A percentile compares a stretch with the other conserved stretches of the same genome.
These are phyloP conservation scores for Hemicordylus capensis DNA, from an alignment of 2,113 vertebrate species.

Conservation along the genomic window DNA sequence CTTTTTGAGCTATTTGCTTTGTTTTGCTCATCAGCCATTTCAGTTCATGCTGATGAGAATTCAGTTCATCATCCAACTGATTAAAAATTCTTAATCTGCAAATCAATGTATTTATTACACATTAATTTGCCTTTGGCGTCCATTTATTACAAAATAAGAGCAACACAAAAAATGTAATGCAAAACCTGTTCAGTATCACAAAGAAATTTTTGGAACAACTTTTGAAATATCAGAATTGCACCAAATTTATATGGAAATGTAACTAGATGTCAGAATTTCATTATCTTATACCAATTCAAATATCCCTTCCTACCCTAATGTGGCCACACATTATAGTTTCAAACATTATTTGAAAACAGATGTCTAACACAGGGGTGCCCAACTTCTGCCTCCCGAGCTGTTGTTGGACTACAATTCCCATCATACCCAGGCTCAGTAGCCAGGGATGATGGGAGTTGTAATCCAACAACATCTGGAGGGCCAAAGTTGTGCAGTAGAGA, in stretches of 20 bases:
- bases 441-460: too few species aligned
- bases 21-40: conserved; percentile 92
- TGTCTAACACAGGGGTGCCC: too few species aligned
- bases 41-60: conserved; percentile 90
- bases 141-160: neutral
- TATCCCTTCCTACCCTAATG: too few species aligned
- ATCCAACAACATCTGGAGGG: too few species aligned
- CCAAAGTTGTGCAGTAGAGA: too few species aligned
- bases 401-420: too few species aligned
- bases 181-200: neutral
- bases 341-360: too few species aligned
- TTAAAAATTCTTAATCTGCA: conserved; percentile 88
- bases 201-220: neutral
- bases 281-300: neutral
- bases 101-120: conserved; percentile 50
- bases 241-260: neutral
- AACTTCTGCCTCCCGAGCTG: too few species aligned
- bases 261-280: neutral
- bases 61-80: conserved; percentile 92
- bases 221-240: neutral
- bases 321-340: too few species aligned
- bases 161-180: neutral
- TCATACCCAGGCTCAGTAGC: too few species aligned
- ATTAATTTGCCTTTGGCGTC: neutral
- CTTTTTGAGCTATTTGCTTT: conserved; percentile 89